Evolutionary conservation across 2,888 invertebrate species (phyloP).

Genomic region (Petrolisthes manimaculis): DNA sequence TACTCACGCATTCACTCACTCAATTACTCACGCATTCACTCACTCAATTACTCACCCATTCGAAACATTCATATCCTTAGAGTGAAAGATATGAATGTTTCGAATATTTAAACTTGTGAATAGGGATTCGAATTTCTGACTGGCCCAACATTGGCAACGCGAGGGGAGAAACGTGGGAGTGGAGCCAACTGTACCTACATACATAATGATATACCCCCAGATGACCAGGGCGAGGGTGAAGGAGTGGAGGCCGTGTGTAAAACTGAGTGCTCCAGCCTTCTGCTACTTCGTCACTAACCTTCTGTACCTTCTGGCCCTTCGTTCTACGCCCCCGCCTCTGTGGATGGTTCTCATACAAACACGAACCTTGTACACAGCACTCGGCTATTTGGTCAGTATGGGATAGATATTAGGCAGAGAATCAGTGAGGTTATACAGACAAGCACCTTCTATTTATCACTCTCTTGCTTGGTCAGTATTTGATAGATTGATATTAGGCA

Average conservation of each 20-base stretch:
- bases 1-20: too few species aligned
- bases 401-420: too few species aligned
- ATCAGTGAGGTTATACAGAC: neutral
- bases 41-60: too few species aligned
- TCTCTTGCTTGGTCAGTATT: neutral
- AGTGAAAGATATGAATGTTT: too few species aligned
- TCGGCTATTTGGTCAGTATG: conserved; percentile 32
- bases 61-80: too few species aligned
- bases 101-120: too few species aligned
- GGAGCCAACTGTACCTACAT: too few species aligned
- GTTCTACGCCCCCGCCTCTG: conserved; percentile 37
- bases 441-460: neutral
- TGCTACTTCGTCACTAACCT: conserved; percentile 59
- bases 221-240: neutral
- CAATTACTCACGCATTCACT: too few species aligned
- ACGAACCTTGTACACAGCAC: conserved; percentile 51
- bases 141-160: too few species aligned
- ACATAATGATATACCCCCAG: too few species aligned
- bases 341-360: conserved; percentile 60
- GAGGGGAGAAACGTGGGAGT: too few species aligned
- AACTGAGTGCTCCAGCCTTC: conserved; percentile 46
- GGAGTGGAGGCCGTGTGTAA: conserved; percentile 33
- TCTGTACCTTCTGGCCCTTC: conserved; percentile 50
- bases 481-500: neutral
- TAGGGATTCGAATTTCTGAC: too few species aligned